Evolutionary conservation across 1,140 invertebrate species (phyloP), one percentile per base, ranked within the genome.

Genomic region (Patella vulgata): DNA sequence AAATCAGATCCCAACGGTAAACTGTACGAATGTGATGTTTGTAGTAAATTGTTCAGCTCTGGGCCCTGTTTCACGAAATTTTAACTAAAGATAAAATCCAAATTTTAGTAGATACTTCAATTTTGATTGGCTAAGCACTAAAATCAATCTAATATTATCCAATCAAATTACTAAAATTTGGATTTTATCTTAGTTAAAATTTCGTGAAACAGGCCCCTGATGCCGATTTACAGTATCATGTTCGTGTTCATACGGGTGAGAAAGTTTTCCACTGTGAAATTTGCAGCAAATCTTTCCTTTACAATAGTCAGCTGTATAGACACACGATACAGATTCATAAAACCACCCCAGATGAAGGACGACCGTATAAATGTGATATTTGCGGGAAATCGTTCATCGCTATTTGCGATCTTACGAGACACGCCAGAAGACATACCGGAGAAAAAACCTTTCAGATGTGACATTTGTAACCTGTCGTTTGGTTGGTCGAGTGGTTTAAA

Each of bases 331-430:
- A n/a, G n/a, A n/a, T n/a, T n/a, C n/a, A n/a, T n/a, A n/a, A n/a
- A n/a, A n/a, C 42, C 28, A 55, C 48, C 28, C 66, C 63, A 52
- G 64, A 60, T n/a, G 61, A 61, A 31, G 52, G 60, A 21, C 59
- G 56, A 46, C 60, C 70, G 3, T 77, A 63, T 53, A 66, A 66
- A 27, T 78, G 76, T 60, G 94, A 95, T 75, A 90, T 92, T 79
- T 96, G 94, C 82, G 93, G 93, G 6, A 92, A 92, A 47, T 90
- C 92, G 80, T 96, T 96, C 80, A 93, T 93, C 51, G 87, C 92
- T 28, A 93, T 93, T 79, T 93, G 94, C 74, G 94, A 93, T 80
- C 89, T 87, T 86, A 90, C 82, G 90, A 91, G 87, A 88, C 91
- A 78, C 87, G 85, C 91, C 67, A 89, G 91, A 77, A 90, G 89